Base-by-base conservation (phyloP, 2,797 vertebrate species). In the Phyllotis vaccarum region DNA sequence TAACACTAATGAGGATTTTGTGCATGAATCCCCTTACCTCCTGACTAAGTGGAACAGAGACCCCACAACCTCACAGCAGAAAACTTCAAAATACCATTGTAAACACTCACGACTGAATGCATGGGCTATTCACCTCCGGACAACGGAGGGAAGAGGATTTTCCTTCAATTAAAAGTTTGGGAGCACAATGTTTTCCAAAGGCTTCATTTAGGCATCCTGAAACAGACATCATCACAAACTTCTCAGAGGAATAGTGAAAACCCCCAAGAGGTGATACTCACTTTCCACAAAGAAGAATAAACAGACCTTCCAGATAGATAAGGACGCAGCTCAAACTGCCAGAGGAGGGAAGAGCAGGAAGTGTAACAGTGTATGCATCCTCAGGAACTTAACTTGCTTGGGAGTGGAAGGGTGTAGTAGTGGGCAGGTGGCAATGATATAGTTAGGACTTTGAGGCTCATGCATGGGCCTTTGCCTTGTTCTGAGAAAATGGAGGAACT, bases 1-100 rank as follows among this genome's bases (percentile, higher is more conserved):
- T 81, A 97, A 97, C 96, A 72, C 70, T 94, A 34, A 97, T 86
- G 97, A 96, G 96, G 96, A 92, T 91, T 96, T 81, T 83, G 66
- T 79, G 94, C 76, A 1, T 46, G 96, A 97, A 96, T 97, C 94
- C 96, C 79, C 93, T 29, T 3, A 89, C 93, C 58, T 3, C 92
- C 86, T 56, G 52, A 46, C 92, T 56, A 87, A 85, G 70, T 60
- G 93, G 83, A 95, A 95, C 79, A 93, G 94, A 96, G 92, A 97
- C 86, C 89, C 79, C 94, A 93, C 37, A 91, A 96, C 96, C 97
- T 96, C 95, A 94, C 81, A 54, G 88, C 62, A 87, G 90, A 95
- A 34, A 37, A 78, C 34, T 78, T 89, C 89, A 58, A 83, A 91
- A 95, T 91, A 91, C 66, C 64, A 37, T 46, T 76, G 83, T 76